A percentile compares a stretch with the other conserved stretches of the same genome.
phyloP scores from a whole-genome alignment of 2,797 vertebrate species.

The Apogon hyalosoma region DNA sequence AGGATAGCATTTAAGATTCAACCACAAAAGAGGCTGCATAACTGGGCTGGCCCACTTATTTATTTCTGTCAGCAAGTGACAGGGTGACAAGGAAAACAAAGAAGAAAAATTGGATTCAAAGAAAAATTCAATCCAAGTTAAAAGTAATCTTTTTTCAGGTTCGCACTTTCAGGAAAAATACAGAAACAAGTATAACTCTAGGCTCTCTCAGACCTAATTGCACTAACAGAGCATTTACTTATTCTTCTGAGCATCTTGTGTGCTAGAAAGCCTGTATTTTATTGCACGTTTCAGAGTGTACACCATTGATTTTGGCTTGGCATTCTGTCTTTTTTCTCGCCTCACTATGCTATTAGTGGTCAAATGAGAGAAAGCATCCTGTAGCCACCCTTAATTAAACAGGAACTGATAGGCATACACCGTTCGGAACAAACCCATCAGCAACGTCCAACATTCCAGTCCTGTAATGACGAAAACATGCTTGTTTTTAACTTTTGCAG shows the following conservation, averaged over 20 bases:
- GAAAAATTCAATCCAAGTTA: conserved; percentile 3
- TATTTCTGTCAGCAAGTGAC: conserved; percentile 59
- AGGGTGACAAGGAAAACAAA: conserved; percentile 12
- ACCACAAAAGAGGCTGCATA: conserved; percentile 46
- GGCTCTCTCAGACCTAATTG: conserved; percentile 25
- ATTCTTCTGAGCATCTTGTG: conserved; percentile 14
- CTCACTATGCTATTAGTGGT: conserved; percentile 59
- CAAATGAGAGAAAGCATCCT: conserved; percentile 41
- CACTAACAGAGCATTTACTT: not conserved
- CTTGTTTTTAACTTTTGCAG: conserved; percentile 10
- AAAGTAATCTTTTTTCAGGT: conserved; percentile 27
- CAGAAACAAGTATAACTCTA: conserved; percentile 13
- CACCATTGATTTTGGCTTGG: conserved; percentile 48
- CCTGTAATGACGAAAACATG: conserved; percentile 61
- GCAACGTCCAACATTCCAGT: conserved; percentile 16
- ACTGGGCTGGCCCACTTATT: conserved; percentile 6
- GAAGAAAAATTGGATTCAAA: conserved; percentile 1
- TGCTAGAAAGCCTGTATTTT: conserved; percentile 17
- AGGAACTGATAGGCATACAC: conserved; percentile 45
- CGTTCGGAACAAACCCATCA: conserved; percentile 41
- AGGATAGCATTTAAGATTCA: conserved; percentile 54
- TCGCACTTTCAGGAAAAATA: conserved; percentile 32
- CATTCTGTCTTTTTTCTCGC: conserved; percentile 31
- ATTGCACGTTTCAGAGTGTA: conserved; percentile 19
- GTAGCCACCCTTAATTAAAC: conserved; percentile 58